Conservation (phyloP, 2,888 invertebrate species). For the Crioceris asparagi region DNA sequence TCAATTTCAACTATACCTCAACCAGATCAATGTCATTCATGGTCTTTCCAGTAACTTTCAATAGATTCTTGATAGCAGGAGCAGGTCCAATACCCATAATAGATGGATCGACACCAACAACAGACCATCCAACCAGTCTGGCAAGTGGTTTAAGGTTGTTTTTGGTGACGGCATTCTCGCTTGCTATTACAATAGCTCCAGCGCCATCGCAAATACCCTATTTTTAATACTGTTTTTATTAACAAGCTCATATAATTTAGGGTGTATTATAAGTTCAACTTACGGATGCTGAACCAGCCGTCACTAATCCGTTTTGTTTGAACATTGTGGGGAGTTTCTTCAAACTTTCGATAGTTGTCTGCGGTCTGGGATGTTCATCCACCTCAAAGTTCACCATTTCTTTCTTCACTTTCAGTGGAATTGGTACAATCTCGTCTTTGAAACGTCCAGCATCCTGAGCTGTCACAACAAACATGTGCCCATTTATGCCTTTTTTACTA, state of each 20-base stretch:
- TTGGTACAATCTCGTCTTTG: slow-evolving; percentile 80
- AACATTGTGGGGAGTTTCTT: slow-evolving; percentile 82
- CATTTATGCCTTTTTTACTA: no score
- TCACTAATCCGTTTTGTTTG: slow-evolving; percentile 89
- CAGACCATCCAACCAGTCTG: slow-evolving; percentile 81
- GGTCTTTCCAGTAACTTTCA: slow-evolving; percentile 66
- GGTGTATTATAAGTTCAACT: slow-evolving; percentile 27
- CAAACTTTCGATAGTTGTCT: slow-evolving; percentile 75
- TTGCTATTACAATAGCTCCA: slow-evolving; percentile 80
- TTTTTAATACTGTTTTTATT: slow-evolving; percentile 17
- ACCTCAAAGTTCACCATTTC: slow-evolving; percentile 65
- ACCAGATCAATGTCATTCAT: slow-evolving; percentile 84
- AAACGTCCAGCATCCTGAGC: slow-evolving; percentile 84
- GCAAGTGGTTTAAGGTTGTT: slow-evolving; percentile 81
- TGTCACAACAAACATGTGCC: no score
- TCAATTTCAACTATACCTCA: slow-evolving; percentile 53
- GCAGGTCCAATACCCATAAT: slow-evolving; percentile 99
- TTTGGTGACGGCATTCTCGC: slow-evolving; percentile 76
- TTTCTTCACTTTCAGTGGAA: slow-evolving; percentile 74
- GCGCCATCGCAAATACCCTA: slow-evolving; percentile 98
- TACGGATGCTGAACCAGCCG: slow-evolving; percentile 90
- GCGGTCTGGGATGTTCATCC: slow-evolving; percentile 91
- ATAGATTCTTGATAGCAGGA: slow-evolving; percentile 79
- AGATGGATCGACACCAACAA: slow-evolving; percentile 90
- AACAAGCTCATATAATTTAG: neutral